phyloP scores from a whole-genome alignment of 2,797 vertebrate species.

The Avahi laniger region DNA sequence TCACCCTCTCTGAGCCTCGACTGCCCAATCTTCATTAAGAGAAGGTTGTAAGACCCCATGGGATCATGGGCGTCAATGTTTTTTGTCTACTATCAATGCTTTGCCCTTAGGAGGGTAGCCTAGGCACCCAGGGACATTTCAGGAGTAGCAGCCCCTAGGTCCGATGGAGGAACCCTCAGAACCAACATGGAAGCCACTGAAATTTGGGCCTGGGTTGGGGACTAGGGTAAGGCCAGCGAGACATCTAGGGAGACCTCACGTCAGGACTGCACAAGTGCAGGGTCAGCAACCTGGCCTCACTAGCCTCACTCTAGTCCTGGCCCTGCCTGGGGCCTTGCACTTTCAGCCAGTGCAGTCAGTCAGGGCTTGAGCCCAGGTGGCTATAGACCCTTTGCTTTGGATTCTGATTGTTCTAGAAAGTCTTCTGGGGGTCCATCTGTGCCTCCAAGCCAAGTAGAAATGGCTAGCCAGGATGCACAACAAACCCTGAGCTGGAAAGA shows the following conservation, averaged over 20 bases:
- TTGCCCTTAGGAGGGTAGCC: background rate
- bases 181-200: background rate
- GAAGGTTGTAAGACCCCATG: background rate
- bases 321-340: background rate
- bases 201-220: background rate
- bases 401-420: background rate
- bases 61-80: background rate
- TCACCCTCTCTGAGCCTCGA: background rate
- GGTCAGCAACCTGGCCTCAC: background rate
- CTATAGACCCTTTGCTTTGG: background rate
- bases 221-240: background rate
- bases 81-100: background rate
- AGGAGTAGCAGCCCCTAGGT: background rate
- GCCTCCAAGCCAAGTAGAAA: background rate
- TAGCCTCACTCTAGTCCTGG: background rate
- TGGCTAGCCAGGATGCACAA: background rate
- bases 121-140: background rate
- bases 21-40: background rate
- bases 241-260: background rate
- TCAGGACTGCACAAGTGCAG: background rate
- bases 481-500: background rate
- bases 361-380: background rate
- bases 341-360: background rate
- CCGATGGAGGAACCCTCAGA: background rate
- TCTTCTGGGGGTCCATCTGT: background rate